Percentiles rank a stretch among this genome's conserved stretches.
These are phyloP conservation scores for Pollicipes pollicipes DNA, from an alignment of 1,140 invertebrate species.

Conservation along the genomic window DNA sequence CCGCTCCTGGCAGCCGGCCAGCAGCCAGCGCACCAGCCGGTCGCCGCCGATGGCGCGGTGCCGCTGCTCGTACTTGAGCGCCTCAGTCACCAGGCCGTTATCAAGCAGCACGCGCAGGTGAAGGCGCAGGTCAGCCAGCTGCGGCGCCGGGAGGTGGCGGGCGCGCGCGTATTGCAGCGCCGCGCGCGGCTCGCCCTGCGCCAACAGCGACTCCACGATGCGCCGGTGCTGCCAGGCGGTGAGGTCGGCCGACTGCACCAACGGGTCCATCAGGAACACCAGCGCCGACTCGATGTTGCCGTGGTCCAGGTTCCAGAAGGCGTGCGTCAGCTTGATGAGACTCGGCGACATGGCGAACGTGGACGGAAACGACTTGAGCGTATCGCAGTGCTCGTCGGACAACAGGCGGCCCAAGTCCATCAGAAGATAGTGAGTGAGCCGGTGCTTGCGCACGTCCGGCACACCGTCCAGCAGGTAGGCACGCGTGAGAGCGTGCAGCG, in stretches of 20 bases:
- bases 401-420: slow-evolving; percentile 51
- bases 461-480: slow-evolving; percentile 48
- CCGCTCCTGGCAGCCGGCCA: neutral
- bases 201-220: slow-evolving; percentile 36
- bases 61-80: slow-evolving; percentile 35
- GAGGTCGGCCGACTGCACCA: slow-evolving; percentile 28
- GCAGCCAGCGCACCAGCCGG: slow-evolving; percentile 13
- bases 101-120: slow-evolving; percentile 33
- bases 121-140: slow-evolving; percentile 33
- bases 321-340: slow-evolving; percentile 53
- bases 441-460: slow-evolving; percentile 43
- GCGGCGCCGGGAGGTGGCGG: slow-evolving; percentile 31
- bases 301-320: slow-evolving; percentile 70
- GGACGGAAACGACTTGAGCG: slow-evolving; percentile 49
- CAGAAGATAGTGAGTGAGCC: slow-evolving; percentile 56
- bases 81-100: slow-evolving; percentile 36
- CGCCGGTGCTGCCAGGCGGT: slow-evolving; percentile 38
- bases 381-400: slow-evolving; percentile 33
- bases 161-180: slow-evolving; percentile 36
- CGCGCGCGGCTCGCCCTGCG: slow-evolving; percentile 32
- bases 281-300: slow-evolving; percentile 41
- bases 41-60: slow-evolving; percentile 24
- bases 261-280: slow-evolving; percentile 27
- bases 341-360: slow-evolving; percentile 50
- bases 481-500: slow-evolving; percentile 50